Base-by-base conservation (phyloP, 2,113 vertebrate genomes). In the Antennarius striatus region DNA sequence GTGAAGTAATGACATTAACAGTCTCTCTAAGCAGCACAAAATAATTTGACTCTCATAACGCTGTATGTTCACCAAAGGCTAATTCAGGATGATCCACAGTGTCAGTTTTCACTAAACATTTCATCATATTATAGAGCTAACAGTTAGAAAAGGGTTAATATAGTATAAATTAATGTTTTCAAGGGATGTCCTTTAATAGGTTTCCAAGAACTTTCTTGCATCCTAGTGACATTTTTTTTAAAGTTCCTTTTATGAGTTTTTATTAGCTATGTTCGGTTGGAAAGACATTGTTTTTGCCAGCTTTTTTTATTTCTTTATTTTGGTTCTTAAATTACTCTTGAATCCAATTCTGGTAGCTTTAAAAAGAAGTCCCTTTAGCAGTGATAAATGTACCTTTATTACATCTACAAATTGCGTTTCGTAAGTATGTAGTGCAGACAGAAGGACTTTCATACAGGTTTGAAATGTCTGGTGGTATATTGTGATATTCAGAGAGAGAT, bases 221-320 rank as follows among this genome's bases (percentile, higher is more conserved):
- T 69, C 60, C 32, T 13, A 10, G 46, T 47, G 53, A 64, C 42
- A 30, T 16, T 12, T 50, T 64, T 54, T 39, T 50, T 36, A 14
- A 57, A 29, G 46, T 65, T 77, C 36, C 28, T 47, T 55, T 64
- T 56, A 46, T 47, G 51, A 45, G 56, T 17, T 15, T 53, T 62
- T 11, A 58, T 58, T 40, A 46, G 48, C 43, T 47, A 10, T 63
- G 63, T 72, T 48, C 48, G 63, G 46, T 63, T 66, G 66, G 74
- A 71, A 67, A 60, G 36, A 45, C 6, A 10, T 13, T 3, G 32
- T 42, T 30, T 56, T 47, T 61, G 69, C 52, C 69, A 81, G 46
- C 29, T 36, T 65, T 63, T 63, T 70, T 68, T 56, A 48, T 61
- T 48, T 69, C 51, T 69, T 81, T 56, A 70, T 51, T 77, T 69